These are phyloP conservation scores for Silurus aristotelis DNA, from an alignment of 2,797 vertebrate species.

Conservation along the genomic window DNA sequence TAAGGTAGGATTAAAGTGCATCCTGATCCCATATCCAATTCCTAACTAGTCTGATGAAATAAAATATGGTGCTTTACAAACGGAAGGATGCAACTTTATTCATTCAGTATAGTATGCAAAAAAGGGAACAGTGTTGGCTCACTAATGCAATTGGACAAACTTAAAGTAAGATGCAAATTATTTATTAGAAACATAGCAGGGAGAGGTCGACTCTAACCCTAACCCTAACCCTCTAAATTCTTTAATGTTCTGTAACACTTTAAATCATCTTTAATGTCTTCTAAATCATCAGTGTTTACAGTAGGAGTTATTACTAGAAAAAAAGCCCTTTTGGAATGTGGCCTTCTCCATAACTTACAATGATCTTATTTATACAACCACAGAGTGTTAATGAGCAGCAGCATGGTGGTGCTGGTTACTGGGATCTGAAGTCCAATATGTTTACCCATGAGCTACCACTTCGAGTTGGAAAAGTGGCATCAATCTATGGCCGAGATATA, in stretches of 20 bases:
- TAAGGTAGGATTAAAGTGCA: slow-evolving; percentile 36
- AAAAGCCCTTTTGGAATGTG: background rate
- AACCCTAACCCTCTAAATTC: background rate
- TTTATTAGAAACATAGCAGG: background rate
- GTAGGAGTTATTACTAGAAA: background rate
- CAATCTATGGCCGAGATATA: no score
- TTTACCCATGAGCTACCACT: no score
- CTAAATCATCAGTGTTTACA: background rate
- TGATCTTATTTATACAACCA: no score
- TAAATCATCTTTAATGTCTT: background rate
- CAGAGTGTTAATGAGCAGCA: no score
- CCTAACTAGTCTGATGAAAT: slow-evolving; percentile 36
- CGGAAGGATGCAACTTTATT: background rate
- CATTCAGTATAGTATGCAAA: background rate
- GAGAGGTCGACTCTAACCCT: background rate
- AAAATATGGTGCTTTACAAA: background rate
- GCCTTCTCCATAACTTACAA: no score
- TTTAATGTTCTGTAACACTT: background rate
- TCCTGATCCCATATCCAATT: slow-evolving; percentile 51
- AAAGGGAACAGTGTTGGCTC: background rate
- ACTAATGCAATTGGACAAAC: background rate
- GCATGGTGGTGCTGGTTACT: no score
- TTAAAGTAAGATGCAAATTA: slow-evolving; percentile 1
- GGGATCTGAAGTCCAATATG: no score
- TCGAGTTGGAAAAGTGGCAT: background rate